Conservation (phyloP, 2,888 invertebrate genomes). For the Apodemia duryi region DNA sequence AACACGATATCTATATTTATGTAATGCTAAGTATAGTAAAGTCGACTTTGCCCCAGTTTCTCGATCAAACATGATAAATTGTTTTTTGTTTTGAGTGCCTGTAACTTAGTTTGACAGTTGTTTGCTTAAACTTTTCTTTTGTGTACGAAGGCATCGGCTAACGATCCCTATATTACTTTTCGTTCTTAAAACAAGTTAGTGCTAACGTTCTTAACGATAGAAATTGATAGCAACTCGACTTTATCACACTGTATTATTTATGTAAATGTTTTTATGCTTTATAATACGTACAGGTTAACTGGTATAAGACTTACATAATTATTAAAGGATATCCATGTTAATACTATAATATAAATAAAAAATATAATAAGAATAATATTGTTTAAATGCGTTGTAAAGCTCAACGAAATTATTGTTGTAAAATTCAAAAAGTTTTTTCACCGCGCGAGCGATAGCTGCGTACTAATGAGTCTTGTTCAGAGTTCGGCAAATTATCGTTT, state of each 20-base stretch:
- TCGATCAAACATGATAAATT: slow-evolving; percentile 77
- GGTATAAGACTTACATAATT: too few relatives aligned
- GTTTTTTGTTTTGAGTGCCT: slow-evolving; percentile 63
- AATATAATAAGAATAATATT: too few relatives aligned
- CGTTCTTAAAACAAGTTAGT: neutral
- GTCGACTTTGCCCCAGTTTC: slow-evolving; percentile 51
- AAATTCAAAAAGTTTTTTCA: too few relatives aligned
- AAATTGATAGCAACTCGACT: neutral
- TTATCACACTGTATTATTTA: slow-evolving; percentile 23
- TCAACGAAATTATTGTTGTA: too few relatives aligned
- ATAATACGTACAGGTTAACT: too few relatives aligned
- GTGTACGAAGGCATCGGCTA: slow-evolving; percentile 1
- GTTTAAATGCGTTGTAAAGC: too few relatives aligned
- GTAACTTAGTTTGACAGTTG: slow-evolving; percentile 65
- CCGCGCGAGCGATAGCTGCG: too few relatives aligned
- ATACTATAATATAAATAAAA: too few relatives aligned
- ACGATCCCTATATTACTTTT: slow-evolving; percentile 6
- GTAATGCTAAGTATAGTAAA: slow-evolving; percentile 3
- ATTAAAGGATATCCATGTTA: too few relatives aligned
- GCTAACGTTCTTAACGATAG: neutral
- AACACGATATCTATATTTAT: neutral
- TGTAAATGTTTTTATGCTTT: neutral
- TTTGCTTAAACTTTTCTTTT: slow-evolving; percentile 48
- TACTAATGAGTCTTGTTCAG: too few relatives aligned
- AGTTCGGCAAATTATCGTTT: too few relatives aligned